Evolutionary conservation across 53 echinoderm and acorn worm genomes (phyloP).

Genomic region (Temnopleurus reevesii): DNA sequence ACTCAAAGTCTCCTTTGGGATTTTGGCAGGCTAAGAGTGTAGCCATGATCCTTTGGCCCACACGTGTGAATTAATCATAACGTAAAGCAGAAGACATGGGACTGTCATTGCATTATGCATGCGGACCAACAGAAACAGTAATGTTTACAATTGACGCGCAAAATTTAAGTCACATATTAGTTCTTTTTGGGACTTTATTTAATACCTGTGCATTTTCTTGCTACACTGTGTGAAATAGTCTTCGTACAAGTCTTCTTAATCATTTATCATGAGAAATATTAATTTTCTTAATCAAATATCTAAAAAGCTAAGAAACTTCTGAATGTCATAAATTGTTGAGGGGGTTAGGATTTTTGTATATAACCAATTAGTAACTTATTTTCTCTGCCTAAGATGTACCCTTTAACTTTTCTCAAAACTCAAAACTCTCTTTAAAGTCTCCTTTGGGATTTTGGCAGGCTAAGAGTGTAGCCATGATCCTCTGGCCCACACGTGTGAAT

Average conservation of each 20-base stretch:
- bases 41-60: not conserved
- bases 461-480: not conserved
- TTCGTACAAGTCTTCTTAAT: too few species aligned
- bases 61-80: slow-evolving; percentile 20
- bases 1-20: not conserved
- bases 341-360: too few species aligned
- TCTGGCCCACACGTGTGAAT: not conserved
- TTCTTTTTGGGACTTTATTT: too few species aligned
- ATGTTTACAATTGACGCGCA: too few species aligned
- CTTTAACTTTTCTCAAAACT: not conserved
- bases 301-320: too few species aligned
- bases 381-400: not conserved
- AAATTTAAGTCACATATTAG: too few species aligned
- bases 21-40: not conserved
- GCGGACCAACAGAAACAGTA: not conserved
- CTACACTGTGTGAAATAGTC: too few species aligned
- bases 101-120: not conserved
- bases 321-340: too few species aligned
- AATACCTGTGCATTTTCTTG: too few species aligned
- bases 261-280: too few species aligned
- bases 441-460: not conserved
- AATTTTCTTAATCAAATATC: too few species aligned
- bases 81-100: not conserved
- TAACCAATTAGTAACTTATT: not conserved
- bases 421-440: not conserved